Base-by-base conservation (phyloP, 2,113 vertebrate genomes). In the Hymenochirus boettgeri region DNA sequence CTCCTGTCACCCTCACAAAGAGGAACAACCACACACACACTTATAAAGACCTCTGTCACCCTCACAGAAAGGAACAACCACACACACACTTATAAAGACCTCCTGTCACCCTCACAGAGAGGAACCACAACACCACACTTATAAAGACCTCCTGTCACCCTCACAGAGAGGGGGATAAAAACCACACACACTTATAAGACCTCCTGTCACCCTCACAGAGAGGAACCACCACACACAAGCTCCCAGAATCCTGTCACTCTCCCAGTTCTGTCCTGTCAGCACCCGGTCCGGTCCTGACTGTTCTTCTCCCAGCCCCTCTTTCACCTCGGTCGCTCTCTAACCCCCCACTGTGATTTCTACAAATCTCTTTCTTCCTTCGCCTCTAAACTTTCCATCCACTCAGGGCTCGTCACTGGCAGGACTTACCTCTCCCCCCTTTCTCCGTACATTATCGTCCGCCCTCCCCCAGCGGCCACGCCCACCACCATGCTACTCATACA, bases 391-490 rank as follows among this genome's bases (percentile, higher is more conserved):
- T 71, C 46, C n/a, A 70, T 70, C 27, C 63, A 69, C 62, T 42
- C 57, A 72, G n/a, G n/a, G 18, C 26, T 55, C 71, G 64, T 46
- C 21, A 19, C 42, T 13, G 2, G 13, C 17, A 29, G 54, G 47
- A 27, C 35, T 74, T 74, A 72, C 76, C 69, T 69, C 71, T 71
- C 72, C 73, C n/a, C n/a, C n/a, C n/a, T n/a, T n/a, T 74, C 73
- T 75, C 67, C 70, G 67, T 62, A 42, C 53, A 64, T 12, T 73
- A 33, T 47, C 37, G 56, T 50, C 25, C 57, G 59, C 23, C 35
- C 70, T 42, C 65, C 23, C 66, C 67, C 58, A 31, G n/a, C 52
- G 57, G 56, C 69, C 64, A 65, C 61, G 39, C 65, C 65, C 26
- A 26, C 62, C 61, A n/a, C 70, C 39, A 7, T 65, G 57, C 61